Percentiles rank a stretch among this genome's conserved stretches.
Evolutionary conservation across 2,888 invertebrate species (phyloP).

Genomic region (Cepaea hortensis): DNA sequence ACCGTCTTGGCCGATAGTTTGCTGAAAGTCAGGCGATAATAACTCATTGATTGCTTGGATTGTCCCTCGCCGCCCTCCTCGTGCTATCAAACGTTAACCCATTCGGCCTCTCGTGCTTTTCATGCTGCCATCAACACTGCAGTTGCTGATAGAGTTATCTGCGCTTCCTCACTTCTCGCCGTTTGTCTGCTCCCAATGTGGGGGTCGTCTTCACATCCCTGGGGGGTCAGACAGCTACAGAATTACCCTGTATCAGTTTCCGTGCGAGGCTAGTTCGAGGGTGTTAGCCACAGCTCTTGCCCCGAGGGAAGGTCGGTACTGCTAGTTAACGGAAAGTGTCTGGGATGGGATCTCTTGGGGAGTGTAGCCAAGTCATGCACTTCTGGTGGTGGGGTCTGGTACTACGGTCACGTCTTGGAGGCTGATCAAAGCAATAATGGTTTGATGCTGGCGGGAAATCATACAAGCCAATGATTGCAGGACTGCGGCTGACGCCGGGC

Average conservation of each 20-base stretch:
- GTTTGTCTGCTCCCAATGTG: not conserved
- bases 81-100: constrained; percentile 12
- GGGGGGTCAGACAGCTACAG: not conserved
- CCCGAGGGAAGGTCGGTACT: not conserved
- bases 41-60: constrained; percentile 40
- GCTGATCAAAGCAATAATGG: not conserved
- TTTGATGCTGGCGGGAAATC: not conserved
- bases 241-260: not conserved
- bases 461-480: too few relatives aligned
- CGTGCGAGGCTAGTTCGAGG: not conserved
- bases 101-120: not conserved
- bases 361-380: not conserved
- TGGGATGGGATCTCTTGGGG: not conserved
- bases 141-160: not conserved
- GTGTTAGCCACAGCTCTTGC: not conserved
- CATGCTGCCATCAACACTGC: not conserved
- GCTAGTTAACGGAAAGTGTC: not conserved
- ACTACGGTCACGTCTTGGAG: too few relatives aligned
- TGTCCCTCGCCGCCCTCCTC: not conserved
- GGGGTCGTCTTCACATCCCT: not conserved
- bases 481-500: too few relatives aligned
- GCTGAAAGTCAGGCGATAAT: constrained; percentile 15
- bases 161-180: not conserved
- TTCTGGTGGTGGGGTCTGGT: too few relatives aligned
- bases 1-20: not conserved